Percentiles rank a stretch among this genome's conserved stretches.
phyloP scores from a whole-genome alignment of 2,113 vertebrate species.

The Oreochromis tanganicae region DNA sequence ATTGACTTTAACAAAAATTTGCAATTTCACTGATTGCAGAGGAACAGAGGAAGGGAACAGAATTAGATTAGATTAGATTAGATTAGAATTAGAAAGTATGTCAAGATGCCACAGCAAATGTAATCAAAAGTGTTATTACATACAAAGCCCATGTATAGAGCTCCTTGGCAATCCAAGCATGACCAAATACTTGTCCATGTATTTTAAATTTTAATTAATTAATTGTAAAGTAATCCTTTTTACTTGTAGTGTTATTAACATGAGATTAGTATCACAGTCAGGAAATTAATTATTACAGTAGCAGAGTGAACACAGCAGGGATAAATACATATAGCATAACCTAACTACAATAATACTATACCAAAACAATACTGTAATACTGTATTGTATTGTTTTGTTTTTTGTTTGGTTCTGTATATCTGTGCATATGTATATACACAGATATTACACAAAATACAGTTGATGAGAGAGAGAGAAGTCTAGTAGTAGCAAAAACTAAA shows the following conservation, averaged over 20 bases:
- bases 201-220: background rate
- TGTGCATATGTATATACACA: background rate
- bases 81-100: background rate
- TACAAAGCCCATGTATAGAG: background rate
- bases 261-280: background rate
- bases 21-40: background rate
- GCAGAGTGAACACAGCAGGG: background rate
- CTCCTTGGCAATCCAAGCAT: background rate
- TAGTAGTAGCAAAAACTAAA: background rate
- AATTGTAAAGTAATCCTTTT: background rate
- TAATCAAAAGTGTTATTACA: rapidly evolving
- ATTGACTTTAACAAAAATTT: background rate
- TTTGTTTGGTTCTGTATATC: background rate
- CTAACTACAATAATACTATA: background rate
- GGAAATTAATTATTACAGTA: background rate
- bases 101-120: background rate
- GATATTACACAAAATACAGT: background rate
- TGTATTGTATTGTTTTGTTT: background rate
- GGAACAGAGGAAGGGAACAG: background rate
- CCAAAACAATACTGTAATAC: background rate
- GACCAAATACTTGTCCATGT: background rate
- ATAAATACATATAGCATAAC: background rate
- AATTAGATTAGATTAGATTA: background rate
- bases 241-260: background rate
- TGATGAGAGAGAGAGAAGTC: background rate